A percentile compares a stretch with the other conserved stretches of the same genome.
Conservation (phyloP, 2,888 invertebrate species). For the Netelia inedita region DNA sequence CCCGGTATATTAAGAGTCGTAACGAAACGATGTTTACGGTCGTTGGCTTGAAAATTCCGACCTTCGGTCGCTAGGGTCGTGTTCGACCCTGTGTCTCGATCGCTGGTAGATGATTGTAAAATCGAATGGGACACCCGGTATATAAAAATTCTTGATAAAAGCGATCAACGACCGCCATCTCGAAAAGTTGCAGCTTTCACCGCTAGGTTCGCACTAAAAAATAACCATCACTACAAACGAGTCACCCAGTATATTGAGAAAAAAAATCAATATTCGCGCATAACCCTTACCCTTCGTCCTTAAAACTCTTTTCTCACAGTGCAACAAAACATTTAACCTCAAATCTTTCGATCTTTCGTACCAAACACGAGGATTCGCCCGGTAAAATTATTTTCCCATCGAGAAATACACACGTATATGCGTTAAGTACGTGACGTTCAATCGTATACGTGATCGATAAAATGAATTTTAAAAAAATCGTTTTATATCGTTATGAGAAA, state of each 20-base stretch:
- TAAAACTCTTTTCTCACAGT: background rate
- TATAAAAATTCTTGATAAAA: no score
- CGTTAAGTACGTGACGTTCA: background rate
- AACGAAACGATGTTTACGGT: no score
- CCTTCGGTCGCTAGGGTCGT: no score
- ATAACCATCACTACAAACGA: background rate
- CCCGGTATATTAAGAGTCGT: background rate
- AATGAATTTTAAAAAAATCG: background rate
- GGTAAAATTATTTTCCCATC: conserved; percentile 25
- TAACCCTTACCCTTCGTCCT: background rate
- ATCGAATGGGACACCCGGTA: no score
- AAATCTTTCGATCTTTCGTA: background rate
- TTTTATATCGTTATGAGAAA: conserved; percentile 34
- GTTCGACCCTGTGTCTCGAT: no score
- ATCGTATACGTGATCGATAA: conserved; percentile 20
- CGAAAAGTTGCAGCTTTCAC: no score
- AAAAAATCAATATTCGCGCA: no score
- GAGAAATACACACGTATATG: background rate
- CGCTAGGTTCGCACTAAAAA: no score
- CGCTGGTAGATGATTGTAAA: no score
- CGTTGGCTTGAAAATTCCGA: no score
- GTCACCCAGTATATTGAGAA: background rate
- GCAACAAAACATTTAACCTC: background rate
- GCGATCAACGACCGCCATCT: no score
- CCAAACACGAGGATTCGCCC: background rate